phyloP scores from a whole-genome alignment of 2,888 invertebrate species.

The Sinelater perroti region DNA sequence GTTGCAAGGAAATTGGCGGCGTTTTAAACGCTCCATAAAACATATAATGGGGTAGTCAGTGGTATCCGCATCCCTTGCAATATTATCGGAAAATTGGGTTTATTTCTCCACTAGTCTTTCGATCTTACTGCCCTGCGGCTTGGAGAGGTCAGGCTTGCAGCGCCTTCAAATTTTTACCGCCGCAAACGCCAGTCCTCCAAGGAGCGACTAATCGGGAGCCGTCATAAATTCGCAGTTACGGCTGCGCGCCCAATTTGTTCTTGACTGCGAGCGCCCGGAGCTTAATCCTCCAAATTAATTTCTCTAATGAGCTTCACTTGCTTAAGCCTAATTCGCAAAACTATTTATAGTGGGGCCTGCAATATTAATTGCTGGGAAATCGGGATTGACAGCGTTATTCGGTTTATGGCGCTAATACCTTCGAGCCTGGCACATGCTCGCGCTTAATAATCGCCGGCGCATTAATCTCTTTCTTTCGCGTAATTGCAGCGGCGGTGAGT shows the following conservation, averaged over 20 bases:
- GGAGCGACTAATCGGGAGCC: too few relatives aligned
- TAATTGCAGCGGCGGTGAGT: too few relatives aligned
- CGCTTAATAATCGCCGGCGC: constrained; percentile 1
- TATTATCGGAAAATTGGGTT: constrained; percentile 11
- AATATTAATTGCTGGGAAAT: constrained; percentile 13
- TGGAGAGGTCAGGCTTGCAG: neutral
- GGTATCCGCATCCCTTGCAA: neutral
- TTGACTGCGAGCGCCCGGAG: neutral
- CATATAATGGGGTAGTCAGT: constrained; percentile 6
- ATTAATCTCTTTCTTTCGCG: too few relatives aligned
- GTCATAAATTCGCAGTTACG: neutral
- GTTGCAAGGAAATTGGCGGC: neutral
- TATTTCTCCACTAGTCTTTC: neutral
- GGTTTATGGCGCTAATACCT: neutral
- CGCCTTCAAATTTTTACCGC: neutral
- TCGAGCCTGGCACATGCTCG: neutral
- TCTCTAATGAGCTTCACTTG: constrained; percentile 19
- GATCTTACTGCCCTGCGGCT: neutral
- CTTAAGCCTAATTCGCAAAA: constrained; percentile 13
- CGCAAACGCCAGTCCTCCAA: neutral
- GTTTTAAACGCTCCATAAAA: constrained; percentile 11
- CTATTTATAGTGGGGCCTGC: constrained; percentile 9
- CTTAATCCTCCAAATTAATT: constrained; percentile 17
- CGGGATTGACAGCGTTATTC: constrained; percentile 2
- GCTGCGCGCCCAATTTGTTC: constrained; percentile 1